Evolutionary conservation across 2,888 invertebrate genomes (phyloP), one percentile per base, ranked within the genome.

Genomic region (Sphaerophoria rueppellii): DNA sequence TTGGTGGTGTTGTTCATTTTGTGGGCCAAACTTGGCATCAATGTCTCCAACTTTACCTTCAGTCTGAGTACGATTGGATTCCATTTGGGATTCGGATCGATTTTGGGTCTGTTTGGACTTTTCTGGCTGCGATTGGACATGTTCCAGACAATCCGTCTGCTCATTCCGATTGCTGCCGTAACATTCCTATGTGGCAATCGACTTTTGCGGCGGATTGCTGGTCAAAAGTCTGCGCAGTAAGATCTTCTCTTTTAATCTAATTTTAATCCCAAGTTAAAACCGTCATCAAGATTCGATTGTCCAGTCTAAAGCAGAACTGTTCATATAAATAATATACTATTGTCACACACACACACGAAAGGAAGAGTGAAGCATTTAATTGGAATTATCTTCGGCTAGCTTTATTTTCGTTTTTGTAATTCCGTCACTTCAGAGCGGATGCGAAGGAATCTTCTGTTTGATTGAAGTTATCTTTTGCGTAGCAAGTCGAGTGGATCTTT

Each of bases 101-200:
- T 98, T 76, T 95, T 99, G 89, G 94, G 93, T 0, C 94, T 99
- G 73, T 99, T 98, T 93, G 95, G 94, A 71, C 92, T 96, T 89
- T 98, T 99, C 93, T 99, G 99, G 98, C 92, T 98, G 88, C 94
- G 95, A 90, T 93, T 99, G 88, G 95, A 98, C 90, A 99, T 99
- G 99, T 99, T 99, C 93, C 95, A 96, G 87, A 98, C 99, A 16
- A 93, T 98, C 89, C 96, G 97, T 88, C 98, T 97, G 93, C 93
- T 99, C 88, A 93, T 96, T 87, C 95, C 96, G 80, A 93, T 99
- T 74, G 98, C 95, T 76, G 93, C 96, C 50, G 94, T 98, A 87
- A 98, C 99, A 75, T 99, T 99, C 94, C 94, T 99, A 50, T 95
- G 96, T 82, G 99, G 99, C 2, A 98, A 98, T 91, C 95, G 97